Evolutionary conservation across 2,888 invertebrate species (phyloP).

Genomic region (Ornithoptera alexandrae): DNA sequence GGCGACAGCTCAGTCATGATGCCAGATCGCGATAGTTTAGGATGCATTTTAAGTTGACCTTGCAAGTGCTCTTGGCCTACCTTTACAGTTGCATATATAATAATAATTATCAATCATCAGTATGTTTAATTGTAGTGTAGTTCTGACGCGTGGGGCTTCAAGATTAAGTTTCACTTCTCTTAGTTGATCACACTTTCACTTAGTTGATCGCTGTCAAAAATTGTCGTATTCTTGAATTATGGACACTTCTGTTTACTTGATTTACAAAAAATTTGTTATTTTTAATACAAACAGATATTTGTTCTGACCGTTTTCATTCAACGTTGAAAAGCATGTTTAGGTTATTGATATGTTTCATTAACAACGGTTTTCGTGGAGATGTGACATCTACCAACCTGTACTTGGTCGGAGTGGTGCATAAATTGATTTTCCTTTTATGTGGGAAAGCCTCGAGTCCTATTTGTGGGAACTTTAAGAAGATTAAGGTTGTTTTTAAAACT

Average conservation of each 20-base stretch:
- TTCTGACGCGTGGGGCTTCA: constrained; percentile 42
- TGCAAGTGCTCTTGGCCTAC: constrained; percentile 63
- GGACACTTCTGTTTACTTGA: neutral
- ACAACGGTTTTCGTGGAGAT: too few species aligned
- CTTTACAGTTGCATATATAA: constrained; percentile 63
- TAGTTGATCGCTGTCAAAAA: constrained; percentile 44
- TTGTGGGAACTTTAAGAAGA: too few species aligned
- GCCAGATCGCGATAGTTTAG: constrained; percentile 57
- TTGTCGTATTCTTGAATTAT: neutral
- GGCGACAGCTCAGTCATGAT: constrained; percentile 52
- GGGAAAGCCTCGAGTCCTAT: too few species aligned
- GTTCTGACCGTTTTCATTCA: too few species aligned
- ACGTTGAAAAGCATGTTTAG: too few species aligned
- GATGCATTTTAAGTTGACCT: constrained; percentile 63
- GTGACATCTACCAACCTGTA: too few species aligned
- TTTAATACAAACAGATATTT: too few species aligned
- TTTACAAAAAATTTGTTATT: neutral
- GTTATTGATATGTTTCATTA: too few species aligned
- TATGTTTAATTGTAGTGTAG: constrained; percentile 29
- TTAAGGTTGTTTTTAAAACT: neutral
- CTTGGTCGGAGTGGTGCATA: too few species aligned
- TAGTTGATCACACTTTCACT: constrained; percentile 39
- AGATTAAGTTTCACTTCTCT: constrained; percentile 47
- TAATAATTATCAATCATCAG: constrained; percentile 65
- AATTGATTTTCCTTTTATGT: too few species aligned